A percentile compares a stretch with the other conserved stretches of the same genome.
phyloP scores from a whole-genome alignment of 1,140 invertebrate genomes.

The Globodera rostochiensis region DNA sequence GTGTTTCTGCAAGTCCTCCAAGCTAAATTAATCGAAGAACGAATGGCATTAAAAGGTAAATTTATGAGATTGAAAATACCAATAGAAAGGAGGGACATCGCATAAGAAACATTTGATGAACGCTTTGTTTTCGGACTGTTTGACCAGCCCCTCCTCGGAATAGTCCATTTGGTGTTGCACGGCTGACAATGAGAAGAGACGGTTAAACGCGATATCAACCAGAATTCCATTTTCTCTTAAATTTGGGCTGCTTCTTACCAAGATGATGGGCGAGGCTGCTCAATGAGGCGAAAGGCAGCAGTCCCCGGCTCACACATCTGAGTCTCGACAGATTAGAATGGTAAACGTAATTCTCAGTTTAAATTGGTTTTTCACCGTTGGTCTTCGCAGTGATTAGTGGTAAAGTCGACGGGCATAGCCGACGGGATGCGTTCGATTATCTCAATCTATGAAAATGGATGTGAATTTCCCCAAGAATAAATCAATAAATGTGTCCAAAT shows the following conservation, averaged over 20 bases:
- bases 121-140: neutral
- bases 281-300: slow-evolving; percentile 24
- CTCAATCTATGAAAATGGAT: slow-evolving; percentile 21
- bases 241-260: slow-evolving; percentile 11
- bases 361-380: slow-evolving; percentile 1
- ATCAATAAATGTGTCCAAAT: neutral
- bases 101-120: slow-evolving; percentile 24
- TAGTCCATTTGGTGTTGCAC: slow-evolving; percentile 31
- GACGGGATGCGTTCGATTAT: slow-evolving; percentile 36
- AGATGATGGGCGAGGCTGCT: slow-evolving; percentile 36
- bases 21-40: neutral
- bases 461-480: slow-evolving; percentile 1
- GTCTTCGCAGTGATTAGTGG: slow-evolving; percentile 10
- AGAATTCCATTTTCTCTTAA: neutral
- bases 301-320: neutral
- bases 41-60: slow-evolving; percentile 9
- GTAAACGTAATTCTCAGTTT: neutral
- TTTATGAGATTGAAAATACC: neutral
- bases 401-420: slow-evolving; percentile 29
- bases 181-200: neutral
- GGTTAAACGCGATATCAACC: slow-evolving; percentile 1
- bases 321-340: neutral
- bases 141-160: slow-evolving; percentile 13
- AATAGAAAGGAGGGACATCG: slow-evolving; percentile 9
- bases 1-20: slow-evolving; percentile 20